Conservation (phyloP, 2,797 vertebrate species). For the Neosilurus mollespiculum region DNA sequence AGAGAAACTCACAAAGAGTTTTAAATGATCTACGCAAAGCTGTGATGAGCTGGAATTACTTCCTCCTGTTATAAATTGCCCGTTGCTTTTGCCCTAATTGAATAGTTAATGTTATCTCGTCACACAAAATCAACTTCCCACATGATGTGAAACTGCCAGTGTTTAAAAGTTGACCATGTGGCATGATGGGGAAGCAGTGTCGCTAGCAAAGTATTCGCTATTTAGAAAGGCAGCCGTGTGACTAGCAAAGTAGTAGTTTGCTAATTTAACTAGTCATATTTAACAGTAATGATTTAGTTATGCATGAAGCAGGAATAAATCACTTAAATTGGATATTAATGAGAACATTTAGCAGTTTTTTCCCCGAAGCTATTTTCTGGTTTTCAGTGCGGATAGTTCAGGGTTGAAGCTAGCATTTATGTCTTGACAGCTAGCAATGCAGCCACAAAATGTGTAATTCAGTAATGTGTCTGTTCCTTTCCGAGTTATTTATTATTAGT, state of each 20-base stretch:
- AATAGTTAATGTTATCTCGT: background rate
- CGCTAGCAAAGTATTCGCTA: too few relatives aligned
- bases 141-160: background rate
- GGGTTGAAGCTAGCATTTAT: background rate
- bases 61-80: background rate
- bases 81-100: background rate
- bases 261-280: background rate
- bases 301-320: background rate
- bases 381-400: too few relatives aligned
- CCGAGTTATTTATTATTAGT: background rate
- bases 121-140: background rate
- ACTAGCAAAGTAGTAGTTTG: conserved; percentile 2
- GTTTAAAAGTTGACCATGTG: background rate
- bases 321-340: background rate
- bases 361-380: background rate
- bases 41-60: too few relatives aligned
- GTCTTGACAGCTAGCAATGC: background rate
- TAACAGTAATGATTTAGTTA: background rate
- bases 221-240: background rate
- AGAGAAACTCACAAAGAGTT: background rate
- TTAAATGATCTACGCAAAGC: background rate
- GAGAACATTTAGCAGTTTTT: background rate
- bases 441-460: background rate
- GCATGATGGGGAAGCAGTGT: background rate
- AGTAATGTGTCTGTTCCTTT: background rate